A percentile compares a stretch with the other conserved stretches of the same genome.
phyloP scores from a whole-genome alignment of 2,888 invertebrate species.

The Lasioglossum pauxillum region DNA sequence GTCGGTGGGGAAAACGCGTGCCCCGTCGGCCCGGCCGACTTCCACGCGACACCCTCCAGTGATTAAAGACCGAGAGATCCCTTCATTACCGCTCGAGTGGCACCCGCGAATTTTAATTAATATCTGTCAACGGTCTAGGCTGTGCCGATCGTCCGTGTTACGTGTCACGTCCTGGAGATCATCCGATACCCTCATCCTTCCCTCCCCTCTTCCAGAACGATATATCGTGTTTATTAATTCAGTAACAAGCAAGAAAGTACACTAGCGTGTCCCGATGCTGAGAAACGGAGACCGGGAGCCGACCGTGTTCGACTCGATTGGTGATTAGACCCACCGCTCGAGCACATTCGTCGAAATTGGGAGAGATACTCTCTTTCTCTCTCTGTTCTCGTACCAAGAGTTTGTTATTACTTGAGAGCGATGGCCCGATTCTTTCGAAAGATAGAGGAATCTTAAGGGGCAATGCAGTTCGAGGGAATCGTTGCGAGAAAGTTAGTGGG shows the following conservation, averaged over 20 bases:
- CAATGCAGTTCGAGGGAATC: background rate
- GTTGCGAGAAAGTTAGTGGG: background rate
- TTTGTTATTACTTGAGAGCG: constrained; percentile 26
- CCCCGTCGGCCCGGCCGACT: constrained; percentile 13
- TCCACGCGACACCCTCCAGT: constrained; percentile 46
- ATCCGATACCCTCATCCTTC: constrained; percentile 4
- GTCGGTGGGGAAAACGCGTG: background rate
- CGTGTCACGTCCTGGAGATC: constrained; percentile 15
- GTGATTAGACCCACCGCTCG: constrained; percentile 33
- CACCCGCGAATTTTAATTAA: constrained; percentile 73
- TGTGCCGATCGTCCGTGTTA: constrained; percentile 35
- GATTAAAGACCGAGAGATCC: constrained; percentile 69
- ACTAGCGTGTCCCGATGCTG: background rate
- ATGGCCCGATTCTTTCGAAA: constrained; percentile 18
- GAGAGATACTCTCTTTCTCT: background rate
- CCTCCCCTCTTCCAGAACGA: background rate
- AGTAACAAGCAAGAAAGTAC: constrained; percentile 16
- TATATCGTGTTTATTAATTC: constrained; percentile 58
- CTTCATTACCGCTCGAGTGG: constrained; percentile 72
- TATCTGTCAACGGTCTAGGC: constrained; percentile 47
- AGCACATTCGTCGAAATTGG: constrained; percentile 11
- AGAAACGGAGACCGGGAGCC: background rate
- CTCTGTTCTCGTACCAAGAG: background rate
- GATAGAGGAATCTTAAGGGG: background rate
- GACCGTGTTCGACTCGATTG: constrained; percentile 3